Evolutionary conservation across 1,140 invertebrate species (phyloP).

Genomic region (Spodoptera litura): DNA sequence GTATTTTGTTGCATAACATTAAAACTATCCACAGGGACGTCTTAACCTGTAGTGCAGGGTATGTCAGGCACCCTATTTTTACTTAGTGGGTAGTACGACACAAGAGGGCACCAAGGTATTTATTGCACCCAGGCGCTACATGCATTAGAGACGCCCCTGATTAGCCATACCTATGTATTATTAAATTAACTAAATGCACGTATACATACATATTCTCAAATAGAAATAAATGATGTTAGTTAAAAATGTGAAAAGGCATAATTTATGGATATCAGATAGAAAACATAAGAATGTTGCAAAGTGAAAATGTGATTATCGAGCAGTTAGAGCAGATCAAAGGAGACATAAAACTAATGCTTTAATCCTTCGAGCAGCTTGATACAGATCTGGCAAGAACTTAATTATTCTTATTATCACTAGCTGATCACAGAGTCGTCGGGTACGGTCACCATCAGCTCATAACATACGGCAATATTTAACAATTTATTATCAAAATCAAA

Average conservation of each 20-base stretch:
- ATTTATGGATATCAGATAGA: neutral
- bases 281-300: neutral
- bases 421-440: conserved; percentile 26
- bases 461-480: neutral
- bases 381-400: neutral
- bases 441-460: neutral
- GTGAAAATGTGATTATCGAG: conserved; percentile 1
- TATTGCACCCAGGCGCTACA: too few species aligned
- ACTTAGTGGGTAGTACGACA: too few species aligned
- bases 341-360: neutral
- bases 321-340: conserved; percentile 1
- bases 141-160: too few species aligned
- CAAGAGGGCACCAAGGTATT: too few species aligned
- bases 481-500: neutral
- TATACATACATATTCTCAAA: neutral
- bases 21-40: too few species aligned
- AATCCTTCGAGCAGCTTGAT: neutral
- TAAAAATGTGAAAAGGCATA: too few species aligned
- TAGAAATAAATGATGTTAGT: too few species aligned
- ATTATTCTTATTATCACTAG: neutral
- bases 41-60: too few species aligned
- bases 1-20: neutral
- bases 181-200: conserved; percentile 16
- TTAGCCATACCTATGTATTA: conserved; percentile 12
- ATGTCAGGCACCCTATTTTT: too few species aligned